phyloP scores from a whole-genome alignment of 2,797 vertebrate genomes.

The Silurus aristotelis region DNA sequence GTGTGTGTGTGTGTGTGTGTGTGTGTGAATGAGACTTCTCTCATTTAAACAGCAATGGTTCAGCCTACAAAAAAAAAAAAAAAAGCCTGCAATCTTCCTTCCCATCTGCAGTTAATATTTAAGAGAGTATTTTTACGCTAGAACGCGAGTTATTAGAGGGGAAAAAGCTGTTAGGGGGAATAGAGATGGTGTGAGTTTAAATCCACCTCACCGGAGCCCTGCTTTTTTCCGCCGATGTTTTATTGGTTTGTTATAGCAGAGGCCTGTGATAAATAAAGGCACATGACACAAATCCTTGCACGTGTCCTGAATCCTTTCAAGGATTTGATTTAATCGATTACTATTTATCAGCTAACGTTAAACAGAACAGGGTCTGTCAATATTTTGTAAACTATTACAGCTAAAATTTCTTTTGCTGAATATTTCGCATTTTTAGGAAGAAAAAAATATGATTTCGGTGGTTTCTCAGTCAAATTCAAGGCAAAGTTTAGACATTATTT shows the following conservation, averaged over 20 bases:
- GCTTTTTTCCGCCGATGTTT: background rate
- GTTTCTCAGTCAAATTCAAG: background rate
- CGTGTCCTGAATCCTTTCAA: background rate
- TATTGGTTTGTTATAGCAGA: background rate
- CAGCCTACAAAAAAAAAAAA: background rate
- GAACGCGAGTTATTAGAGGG: background rate
- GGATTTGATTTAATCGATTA: background rate
- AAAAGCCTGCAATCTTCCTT: background rate
- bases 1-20: background rate
- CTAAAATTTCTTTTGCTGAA: background rate
- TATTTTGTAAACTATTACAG: background rate
- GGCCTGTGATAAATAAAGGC: background rate
- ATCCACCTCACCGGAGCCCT: background rate
- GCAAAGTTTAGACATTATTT: background rate
- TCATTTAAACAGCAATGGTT: background rate
- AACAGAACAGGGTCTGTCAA: background rate
- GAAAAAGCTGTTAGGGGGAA: background rate
- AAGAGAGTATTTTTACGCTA: background rate
- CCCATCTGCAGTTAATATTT: background rate
- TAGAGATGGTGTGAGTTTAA: background rate
- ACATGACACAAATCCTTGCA: background rate
- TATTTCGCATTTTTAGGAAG: background rate
- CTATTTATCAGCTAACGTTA: background rate
- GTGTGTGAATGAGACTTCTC: background rate
- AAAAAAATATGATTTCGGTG: background rate